Evolutionary conservation across 2,113 vertebrate species (phyloP).

Genomic region (Oncorhynchus mykiss): DNA sequence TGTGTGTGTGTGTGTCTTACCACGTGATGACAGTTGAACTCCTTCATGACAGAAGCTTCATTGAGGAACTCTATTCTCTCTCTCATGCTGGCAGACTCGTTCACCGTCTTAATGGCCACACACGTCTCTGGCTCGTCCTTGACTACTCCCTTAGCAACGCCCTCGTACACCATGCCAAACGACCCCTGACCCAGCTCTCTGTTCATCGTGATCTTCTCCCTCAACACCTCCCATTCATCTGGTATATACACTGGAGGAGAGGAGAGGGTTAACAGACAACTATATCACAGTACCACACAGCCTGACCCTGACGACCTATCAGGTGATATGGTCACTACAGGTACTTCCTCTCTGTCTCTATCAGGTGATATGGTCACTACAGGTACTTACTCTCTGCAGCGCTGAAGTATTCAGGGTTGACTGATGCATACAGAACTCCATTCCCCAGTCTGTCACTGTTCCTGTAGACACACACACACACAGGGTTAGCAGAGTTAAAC

Average conservation of each 20-base stretch:
- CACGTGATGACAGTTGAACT: conserved; percentile 99
- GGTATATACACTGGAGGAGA: conserved; percentile 87
- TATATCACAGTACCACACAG: not conserved
- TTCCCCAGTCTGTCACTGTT: conserved; percentile 91
- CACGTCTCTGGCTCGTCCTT: conserved; percentile 91
- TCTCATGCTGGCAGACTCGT: conserved; percentile 94
- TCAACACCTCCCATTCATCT: conserved; percentile 95
- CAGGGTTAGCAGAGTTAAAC: conserved; percentile 15
- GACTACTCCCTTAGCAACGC: conserved; percentile 92
- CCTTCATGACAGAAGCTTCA: conserved; percentile 98
- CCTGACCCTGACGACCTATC: too few species aligned
- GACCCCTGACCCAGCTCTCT: conserved; percentile 95
- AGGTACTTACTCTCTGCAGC: conserved; percentile 85
- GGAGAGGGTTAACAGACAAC: not conserved
- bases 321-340: too few species aligned
- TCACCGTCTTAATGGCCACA: conserved; percentile 97
- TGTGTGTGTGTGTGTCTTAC: conserved; percentile 57
- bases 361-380: too few species aligned
- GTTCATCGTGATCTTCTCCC: conserved; percentile 93
- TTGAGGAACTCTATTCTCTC: conserved; percentile 98
- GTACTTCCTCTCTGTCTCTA: too few species aligned
- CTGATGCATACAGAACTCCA: conserved; percentile 93
- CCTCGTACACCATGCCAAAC: conserved; percentile 99
- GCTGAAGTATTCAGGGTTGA: conserved; percentile 98
- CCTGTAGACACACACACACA: conserved; percentile 63